Conservation (phyloP, 2,888 invertebrate species). For the Melangyna quadrimaculata region DNA sequence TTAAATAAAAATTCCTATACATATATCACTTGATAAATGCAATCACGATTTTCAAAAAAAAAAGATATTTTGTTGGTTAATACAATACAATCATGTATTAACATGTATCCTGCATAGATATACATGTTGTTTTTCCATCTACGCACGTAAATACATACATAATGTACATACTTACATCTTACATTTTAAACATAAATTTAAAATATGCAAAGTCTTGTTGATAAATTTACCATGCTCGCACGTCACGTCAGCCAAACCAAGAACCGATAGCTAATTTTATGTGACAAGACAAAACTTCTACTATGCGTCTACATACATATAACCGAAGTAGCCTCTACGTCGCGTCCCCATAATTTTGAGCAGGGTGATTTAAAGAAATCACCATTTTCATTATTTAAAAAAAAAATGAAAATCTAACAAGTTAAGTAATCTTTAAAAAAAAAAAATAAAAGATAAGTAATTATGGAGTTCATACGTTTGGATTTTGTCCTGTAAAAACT, state of each 20-base stretch:
- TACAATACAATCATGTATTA: not conserved
- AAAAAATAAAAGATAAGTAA: too few species aligned
- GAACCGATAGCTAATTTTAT: slow-evolving; percentile 38
- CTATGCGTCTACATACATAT: not conserved
- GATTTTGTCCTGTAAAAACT: too few species aligned
- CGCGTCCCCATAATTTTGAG: not conserved
- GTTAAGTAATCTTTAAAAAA: not conserved
- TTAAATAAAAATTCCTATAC: not conserved
- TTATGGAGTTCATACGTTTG: too few species aligned
- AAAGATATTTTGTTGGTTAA: slow-evolving; percentile 26
- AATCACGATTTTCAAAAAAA: slow-evolving; percentile 23
- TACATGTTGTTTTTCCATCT: not conserved
- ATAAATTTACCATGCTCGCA: slow-evolving; percentile 41
- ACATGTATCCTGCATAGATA: not conserved
- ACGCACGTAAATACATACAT: not conserved
- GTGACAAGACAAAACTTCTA: slow-evolving; percentile 58
- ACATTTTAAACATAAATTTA: not conserved
- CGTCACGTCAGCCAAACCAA: slow-evolving; percentile 26
- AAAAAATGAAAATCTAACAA: not conserved
- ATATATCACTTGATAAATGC: not conserved
- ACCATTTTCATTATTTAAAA: not conserved
- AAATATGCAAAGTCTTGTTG: slow-evolving; percentile 24
- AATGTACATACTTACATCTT: not conserved
- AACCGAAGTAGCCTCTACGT: slow-evolving; percentile 1
- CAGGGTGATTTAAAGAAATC: not conserved